phyloP scores from a whole-genome alignment of 1,140 invertebrate species.

The Drosophila sp. region DNA sequence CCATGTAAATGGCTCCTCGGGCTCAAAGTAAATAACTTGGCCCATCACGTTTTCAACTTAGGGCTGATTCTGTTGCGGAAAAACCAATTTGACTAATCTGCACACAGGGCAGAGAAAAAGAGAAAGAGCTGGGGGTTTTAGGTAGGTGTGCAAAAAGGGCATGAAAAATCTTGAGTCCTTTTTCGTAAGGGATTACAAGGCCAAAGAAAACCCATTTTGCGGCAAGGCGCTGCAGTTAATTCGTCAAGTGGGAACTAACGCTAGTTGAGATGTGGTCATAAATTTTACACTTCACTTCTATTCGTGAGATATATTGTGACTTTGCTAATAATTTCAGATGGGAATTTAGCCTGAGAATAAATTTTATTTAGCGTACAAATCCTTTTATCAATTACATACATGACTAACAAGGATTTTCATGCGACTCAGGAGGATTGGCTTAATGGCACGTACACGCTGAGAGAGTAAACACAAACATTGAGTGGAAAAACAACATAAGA shows the following conservation, averaged over 20 bases:
- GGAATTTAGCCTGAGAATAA: neutral
- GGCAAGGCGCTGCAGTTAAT: conserved; percentile 26
- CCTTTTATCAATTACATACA: conserved; percentile 66
- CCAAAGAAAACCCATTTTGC: conserved; percentile 29
- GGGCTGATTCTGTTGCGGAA: conserved; percentile 26
- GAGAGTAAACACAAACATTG: conserved; percentile 39
- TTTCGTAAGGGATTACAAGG: conserved; percentile 30
- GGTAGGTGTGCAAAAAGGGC: neutral
- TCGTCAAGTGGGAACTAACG: conserved; percentile 32
- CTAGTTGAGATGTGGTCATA: conserved; percentile 23
- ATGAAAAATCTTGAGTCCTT: conserved; percentile 26
- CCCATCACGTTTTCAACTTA: conserved; percentile 38
- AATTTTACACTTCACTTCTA: conserved; percentile 15
- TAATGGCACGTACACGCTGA: conserved; percentile 43
- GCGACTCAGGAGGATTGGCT: conserved; percentile 16
- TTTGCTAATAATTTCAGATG: conserved; percentile 29
- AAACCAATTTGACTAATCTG: conserved; percentile 72
- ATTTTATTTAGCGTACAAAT: conserved; percentile 29
- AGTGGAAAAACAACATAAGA: conserved; percentile 42
- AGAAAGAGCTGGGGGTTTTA: neutral
- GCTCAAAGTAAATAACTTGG: conserved; percentile 47
- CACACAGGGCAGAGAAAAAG: conserved; percentile 22
- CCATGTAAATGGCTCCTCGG: conserved; percentile 7
- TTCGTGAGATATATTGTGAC: neutral
- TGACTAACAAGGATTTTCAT: conserved; percentile 18